phyloP scores from a whole-genome alignment of 64 coral and sea anemone species.

The Montipora cactus region DNA sequence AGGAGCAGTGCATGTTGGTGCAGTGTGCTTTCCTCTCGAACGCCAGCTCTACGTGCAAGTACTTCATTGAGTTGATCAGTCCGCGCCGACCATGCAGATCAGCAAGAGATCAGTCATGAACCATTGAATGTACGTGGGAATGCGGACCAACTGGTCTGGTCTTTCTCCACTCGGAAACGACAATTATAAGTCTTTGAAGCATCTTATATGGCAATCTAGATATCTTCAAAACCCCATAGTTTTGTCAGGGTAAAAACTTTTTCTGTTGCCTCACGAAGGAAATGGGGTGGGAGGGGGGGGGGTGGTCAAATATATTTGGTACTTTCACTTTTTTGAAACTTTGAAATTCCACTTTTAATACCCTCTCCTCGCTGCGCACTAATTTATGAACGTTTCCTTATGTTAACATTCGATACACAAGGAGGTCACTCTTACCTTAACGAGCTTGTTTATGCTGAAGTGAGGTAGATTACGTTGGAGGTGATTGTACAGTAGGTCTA shows the following conservation, averaged over 20 bases:
- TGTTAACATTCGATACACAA: background rate
- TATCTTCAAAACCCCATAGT: background rate
- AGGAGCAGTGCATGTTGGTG: no score
- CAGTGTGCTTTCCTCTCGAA: background rate
- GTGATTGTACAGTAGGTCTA: background rate
- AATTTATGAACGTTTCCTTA: background rate
- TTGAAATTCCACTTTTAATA: background rate
- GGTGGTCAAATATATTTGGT: background rate
- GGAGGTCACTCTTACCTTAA: background rate
- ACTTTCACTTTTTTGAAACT: background rate
- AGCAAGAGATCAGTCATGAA: background rate
- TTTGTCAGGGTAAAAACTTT: background rate
- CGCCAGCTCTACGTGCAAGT: background rate
- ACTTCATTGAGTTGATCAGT: background rate
- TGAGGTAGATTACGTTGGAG: background rate
- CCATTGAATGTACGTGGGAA: background rate
- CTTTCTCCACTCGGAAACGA: background rate
- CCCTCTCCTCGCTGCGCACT: background rate
- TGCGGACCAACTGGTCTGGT: background rate
- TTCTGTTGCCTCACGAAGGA: background rate
- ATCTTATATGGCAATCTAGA: background rate
- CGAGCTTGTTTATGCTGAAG: background rate
- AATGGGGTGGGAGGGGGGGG: background rate
- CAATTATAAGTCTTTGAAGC: background rate
- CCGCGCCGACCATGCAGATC: background rate